Evolutionary conservation across 2,888 invertebrate genomes (phyloP), one percentile per base, ranked within the genome.

Genomic region (Eurois occulta): DNA sequence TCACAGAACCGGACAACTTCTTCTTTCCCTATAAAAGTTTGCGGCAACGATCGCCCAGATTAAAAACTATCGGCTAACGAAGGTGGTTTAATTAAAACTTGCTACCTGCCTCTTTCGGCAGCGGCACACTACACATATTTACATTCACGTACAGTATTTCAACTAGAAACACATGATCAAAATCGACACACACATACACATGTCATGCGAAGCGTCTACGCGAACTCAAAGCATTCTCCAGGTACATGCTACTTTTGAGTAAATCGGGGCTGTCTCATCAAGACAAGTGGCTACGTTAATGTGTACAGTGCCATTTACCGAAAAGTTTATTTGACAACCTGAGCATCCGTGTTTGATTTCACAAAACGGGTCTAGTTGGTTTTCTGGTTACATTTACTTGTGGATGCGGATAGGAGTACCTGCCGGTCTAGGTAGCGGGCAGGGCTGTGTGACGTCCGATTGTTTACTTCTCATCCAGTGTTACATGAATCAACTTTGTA

Each of bases 21-120:
- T 76, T 75, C 46, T 71, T 76, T 71, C 55, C 66, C 75, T 80
- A 83, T 80, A 78, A 81, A 88, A 87, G 84, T 86, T 86, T 75
- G 74, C 74, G 74, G 81, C 75, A 85, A 83, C 85, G 86, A 86
- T 87, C 80, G 71, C 74, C 77, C 80, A 87, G 92, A 91, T 93
- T 92, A 92, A 92, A 93, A 93, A 93, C 92, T 92, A 93, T 90
- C 89, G 90, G 88, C 79, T 89, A 91, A 90, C 91, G 90, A 91
- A 89, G 87, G 84, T 74, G 88, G 86, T 87, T 92, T 93, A 91
- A 93, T 93, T 93, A 93, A 91, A 92, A 91, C 89, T 91, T 87
- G 64, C 76, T 68, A 75, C 77, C 74, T 74, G 73, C 75, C 78
- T 82, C 79, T 79, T 75, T 77, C 74, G 81, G 84, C 86, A 85